phyloP scores from a whole-genome alignment of 2,797 vertebrate species.

The Darevskia nairensis region DNA sequence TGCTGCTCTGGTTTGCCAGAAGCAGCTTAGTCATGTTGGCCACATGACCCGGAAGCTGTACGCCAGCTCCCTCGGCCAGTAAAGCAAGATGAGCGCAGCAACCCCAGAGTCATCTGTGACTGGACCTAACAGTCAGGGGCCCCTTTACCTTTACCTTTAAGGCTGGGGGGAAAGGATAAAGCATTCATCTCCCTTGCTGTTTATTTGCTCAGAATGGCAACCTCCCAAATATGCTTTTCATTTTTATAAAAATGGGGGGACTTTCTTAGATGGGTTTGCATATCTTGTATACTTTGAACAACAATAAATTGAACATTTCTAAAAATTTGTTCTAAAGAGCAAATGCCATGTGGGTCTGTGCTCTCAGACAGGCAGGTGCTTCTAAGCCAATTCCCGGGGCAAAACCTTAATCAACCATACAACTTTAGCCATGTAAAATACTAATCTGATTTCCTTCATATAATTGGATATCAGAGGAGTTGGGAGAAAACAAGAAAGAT shows the following conservation, averaged over 20 bases:
- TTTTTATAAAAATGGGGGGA: not conserved
- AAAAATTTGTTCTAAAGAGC: not conserved
- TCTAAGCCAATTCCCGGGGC: not conserved
- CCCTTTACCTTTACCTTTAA: too few relatives aligned
- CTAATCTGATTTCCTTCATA: not conserved
- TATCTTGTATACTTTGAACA: too few relatives aligned
- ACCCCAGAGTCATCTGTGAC: too few relatives aligned
- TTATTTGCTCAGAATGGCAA: not conserved
- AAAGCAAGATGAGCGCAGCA: too few relatives aligned
- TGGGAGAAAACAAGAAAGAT: not conserved
- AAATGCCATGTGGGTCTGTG: not conserved
- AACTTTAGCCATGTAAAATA: not conserved
- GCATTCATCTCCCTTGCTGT: not conserved
- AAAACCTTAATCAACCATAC: not conserved
- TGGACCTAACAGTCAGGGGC: not conserved
- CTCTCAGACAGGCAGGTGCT: not conserved
- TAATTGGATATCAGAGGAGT: not conserved
- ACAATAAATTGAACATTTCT: not conserved
- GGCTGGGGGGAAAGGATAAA: not conserved
- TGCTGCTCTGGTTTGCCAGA: too few relatives aligned
- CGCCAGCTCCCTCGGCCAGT: too few relatives aligned
- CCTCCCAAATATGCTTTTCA: not conserved
- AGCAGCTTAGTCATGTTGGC: too few relatives aligned
- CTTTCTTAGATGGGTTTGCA: not conserved
- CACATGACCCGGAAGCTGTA: too few relatives aligned